Evolutionary conservation across 2,888 invertebrate genomes (phyloP), one percentile per base, ranked within the genome.

Genomic region (Hedya salicella): DNA sequence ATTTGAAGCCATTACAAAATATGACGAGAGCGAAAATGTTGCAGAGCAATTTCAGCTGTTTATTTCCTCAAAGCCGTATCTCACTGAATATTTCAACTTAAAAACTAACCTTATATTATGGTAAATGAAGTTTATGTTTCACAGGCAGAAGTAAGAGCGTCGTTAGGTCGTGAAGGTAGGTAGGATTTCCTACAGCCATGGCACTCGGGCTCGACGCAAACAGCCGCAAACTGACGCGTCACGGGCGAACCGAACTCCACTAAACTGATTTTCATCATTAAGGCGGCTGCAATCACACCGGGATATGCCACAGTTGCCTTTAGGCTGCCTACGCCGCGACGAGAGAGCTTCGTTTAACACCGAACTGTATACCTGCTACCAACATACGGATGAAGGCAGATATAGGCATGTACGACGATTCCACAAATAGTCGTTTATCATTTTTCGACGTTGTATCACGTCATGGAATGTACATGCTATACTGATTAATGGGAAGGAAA

Each of bases 261-360:
- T 80, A 80, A 81, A 82, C 77, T 76, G 77, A 82, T 81, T 82
- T 80, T 73, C 79, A 75, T 80, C 78, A 75, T 78, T 77, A 79
- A 73, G 74, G 68, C 69, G 71, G 50, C 71, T 73, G 69, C 69
- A 64, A 68, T 68, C 67, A 71, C 73, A 66, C 66, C 61, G 49
- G 25, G 39, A 59, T 60, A 60, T 36, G 48, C 21, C 19, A 19
- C 39, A 25, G 36, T 53, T 0, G 14, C 36, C 25, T 19, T 59
- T 39, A 60, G 39, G 21, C 50, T 5, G 19, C 4, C 46, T 14
- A 17, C n/a, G 32, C 32, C 1, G 17, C 17, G n/a, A 32, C n/a
- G n/a, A 39, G 16, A 14, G 42, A 6, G 8, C 14, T 42, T 1
- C 6, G 14, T 13, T 36, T 36, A n/a, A 4, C 25, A 36, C 36